Conservation (phyloP, 2,797 vertebrate genomes). For the Hephaestus fuliginosus region DNA sequence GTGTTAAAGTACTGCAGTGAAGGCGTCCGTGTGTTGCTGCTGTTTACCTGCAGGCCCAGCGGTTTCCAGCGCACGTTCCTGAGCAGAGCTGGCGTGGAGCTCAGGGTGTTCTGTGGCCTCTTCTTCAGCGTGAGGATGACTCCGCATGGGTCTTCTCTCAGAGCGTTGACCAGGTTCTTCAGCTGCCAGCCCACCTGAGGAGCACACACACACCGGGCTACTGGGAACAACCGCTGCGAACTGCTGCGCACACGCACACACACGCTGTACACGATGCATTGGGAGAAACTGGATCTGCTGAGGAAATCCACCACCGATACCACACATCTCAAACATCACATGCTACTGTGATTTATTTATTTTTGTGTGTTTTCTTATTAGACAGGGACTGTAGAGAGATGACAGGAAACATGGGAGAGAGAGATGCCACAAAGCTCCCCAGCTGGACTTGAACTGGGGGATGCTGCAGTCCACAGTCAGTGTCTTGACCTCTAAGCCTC, state of each 20-base stretch:
- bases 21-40: not conserved
- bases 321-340: not conserved
- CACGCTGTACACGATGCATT: slow-evolving; percentile 1
- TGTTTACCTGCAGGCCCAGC: slow-evolving; percentile 90
- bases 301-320: slow-evolving; percentile 22
- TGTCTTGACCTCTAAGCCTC: not conserved
- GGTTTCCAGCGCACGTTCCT: slow-evolving; percentile 94
- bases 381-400: not conserved
- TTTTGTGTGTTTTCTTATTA: not conserved
- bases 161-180: slow-evolving; percentile 91
- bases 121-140: slow-evolving; percentile 93
- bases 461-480: not conserved
- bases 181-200: slow-evolving; percentile 93
- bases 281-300: not conserved
- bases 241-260: slow-evolving; percentile 25
- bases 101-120: slow-evolving; percentile 91
- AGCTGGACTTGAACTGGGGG: not conserved
- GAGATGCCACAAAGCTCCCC: not conserved
- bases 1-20: not conserved
- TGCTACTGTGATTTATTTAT: not conserved
- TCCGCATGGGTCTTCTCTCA: slow-evolving; percentile 91
- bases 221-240: slow-evolving; percentile 35
- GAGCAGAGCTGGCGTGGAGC: slow-evolving; percentile 91
- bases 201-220: slow-evolving; percentile 62
- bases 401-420: not conserved